Percentiles rank a stretch among this genome's conserved stretches.
phyloP scores from a whole-genome alignment of 2,113 vertebrate genomes.

The Leucoraja erinaceus region DNA sequence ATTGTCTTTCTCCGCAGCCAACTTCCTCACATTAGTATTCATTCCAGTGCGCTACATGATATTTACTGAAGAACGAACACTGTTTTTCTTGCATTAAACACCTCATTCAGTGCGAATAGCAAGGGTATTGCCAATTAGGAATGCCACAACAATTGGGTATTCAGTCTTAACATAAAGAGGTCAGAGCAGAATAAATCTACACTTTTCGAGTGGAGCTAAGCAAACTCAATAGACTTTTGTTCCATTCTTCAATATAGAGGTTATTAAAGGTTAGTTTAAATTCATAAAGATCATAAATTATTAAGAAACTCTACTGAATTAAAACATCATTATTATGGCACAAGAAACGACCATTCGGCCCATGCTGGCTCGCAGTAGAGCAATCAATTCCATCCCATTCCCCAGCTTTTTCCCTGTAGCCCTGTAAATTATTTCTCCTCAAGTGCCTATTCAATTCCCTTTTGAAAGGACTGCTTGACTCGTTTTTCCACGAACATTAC shows the following conservation, averaged over 20 bases:
- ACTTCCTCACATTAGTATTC: conserved; percentile 20
- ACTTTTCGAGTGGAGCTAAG: conserved; percentile 11
- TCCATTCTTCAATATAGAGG: neutral
- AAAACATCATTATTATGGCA: neutral
- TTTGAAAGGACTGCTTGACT: too few relatives aligned
- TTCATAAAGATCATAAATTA: conserved; percentile 31
- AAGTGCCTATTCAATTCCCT: too few relatives aligned
- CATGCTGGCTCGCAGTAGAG: too few relatives aligned
- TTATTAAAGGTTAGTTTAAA: neutral
- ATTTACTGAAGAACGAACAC: conserved; percentile 34
- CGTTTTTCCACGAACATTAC: too few relatives aligned
- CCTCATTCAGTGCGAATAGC: conserved; percentile 19
- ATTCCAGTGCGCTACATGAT: conserved; percentile 12
- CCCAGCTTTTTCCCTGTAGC: too few relatives aligned
- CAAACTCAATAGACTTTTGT: conserved; percentile 33
- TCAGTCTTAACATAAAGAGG: conserved; percentile 14
- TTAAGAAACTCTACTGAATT: neutral
- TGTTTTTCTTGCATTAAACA: conserved; percentile 34
- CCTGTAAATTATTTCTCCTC: too few relatives aligned
- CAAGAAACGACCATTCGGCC: too few relatives aligned
- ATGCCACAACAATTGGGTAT: conserved; percentile 27
- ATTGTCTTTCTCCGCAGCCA: conserved; percentile 13
- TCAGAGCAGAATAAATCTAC: neutral
- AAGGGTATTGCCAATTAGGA: conserved; percentile 34
- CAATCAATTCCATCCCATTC: too few relatives aligned